Evolutionary conservation across 2,797 vertebrate genomes (phyloP).

Genomic region (Phalanger gymnotis): DNA sequence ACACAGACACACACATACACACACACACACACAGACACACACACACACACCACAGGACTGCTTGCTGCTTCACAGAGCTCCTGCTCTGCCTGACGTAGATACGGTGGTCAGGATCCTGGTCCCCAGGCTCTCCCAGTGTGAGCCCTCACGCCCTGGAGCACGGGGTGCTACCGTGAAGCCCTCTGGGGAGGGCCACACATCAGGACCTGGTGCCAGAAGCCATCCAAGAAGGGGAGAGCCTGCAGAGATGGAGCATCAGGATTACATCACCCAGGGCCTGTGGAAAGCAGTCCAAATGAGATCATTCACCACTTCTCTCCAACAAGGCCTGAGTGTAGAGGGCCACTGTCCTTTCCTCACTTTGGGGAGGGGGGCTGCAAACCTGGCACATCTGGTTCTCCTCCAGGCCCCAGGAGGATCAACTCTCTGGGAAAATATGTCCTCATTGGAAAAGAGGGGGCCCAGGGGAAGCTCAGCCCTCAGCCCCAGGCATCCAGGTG

Average conservation of each 20-base stretch:
- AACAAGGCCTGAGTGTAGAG: neutral
- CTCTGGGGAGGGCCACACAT: neutral
- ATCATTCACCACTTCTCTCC: neutral
- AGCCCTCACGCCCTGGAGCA: neutral
- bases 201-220: neutral
- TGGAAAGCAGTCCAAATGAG: neutral
- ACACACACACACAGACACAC: too few species aligned
- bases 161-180: neutral
- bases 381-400: neutral
- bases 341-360: neutral
- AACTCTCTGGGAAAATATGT: neutral
- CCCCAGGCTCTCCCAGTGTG: neutral
- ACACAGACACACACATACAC: too few species aligned
- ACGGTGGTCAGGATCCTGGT: neutral
- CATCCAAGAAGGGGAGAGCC: neutral
- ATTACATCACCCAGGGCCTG: neutral
- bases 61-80: neutral
- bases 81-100: too few species aligned
- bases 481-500: neutral
- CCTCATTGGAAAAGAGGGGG: neutral
- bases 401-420: neutral
- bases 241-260: neutral
- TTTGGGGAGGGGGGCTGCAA: neutral
- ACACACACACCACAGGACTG: too few species aligned
- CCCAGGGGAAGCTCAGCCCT: neutral